A percentile compares a stretch with the other conserved stretches of the same genome.
Conservation (phyloP, 2,888 invertebrate species). For the Agonum fuliginosum region DNA sequence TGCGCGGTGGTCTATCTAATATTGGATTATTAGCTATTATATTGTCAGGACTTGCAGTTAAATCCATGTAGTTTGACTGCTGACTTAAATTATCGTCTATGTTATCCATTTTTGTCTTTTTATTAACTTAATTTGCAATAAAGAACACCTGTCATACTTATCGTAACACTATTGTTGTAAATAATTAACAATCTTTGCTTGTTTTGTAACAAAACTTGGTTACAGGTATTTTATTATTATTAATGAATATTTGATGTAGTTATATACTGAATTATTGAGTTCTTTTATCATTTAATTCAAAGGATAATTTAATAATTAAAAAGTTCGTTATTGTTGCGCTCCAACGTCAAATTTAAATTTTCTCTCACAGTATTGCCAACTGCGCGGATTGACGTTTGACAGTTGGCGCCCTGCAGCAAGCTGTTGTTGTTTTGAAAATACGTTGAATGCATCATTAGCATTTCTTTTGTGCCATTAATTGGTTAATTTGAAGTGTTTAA, state of each 20-base stretch:
- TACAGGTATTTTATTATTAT: too few relatives aligned
- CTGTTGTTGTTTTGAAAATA: constrained; percentile 31
- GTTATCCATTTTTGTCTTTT: background rate
- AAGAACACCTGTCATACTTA: background rate
- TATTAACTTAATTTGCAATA: background rate
- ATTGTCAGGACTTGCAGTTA: constrained; percentile 6
- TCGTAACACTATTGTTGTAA: too few relatives aligned
- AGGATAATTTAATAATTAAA: too few relatives aligned
- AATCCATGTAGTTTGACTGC: constrained; percentile 45
- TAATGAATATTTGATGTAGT: too few relatives aligned
- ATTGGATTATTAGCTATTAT: background rate
- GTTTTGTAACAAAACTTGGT: too few relatives aligned
- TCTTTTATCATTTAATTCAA: too few relatives aligned
- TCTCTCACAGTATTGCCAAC: too few relatives aligned
- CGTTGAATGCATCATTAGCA: background rate
- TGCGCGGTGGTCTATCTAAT: constrained; percentile 56
- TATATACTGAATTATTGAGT: too few relatives aligned
- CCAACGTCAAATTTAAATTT: too few relatives aligned
- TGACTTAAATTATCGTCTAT: background rate
- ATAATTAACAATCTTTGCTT: too few relatives aligned
- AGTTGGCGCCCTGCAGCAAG: constrained; percentile 2
- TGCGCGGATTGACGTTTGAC: too few relatives aligned
- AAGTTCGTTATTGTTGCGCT: too few relatives aligned
- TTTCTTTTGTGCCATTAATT: background rate
- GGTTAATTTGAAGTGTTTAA: background rate